phyloP scores from a whole-genome alignment of 1,140 invertebrate species.

The Frieseomelitta varia region DNA sequence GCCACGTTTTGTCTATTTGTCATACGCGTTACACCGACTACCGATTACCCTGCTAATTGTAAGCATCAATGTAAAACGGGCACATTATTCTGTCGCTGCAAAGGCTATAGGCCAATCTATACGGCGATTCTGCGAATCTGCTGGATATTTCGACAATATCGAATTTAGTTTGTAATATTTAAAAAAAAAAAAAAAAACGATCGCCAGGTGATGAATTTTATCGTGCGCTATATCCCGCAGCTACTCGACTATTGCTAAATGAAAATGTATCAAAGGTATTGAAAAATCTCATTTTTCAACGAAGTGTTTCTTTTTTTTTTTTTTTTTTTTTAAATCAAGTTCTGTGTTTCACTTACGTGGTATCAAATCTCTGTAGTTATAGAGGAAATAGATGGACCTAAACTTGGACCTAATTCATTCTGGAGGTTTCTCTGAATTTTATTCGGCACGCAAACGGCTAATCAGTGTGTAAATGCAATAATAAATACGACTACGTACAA shows the following conservation, averaged over 20 bases:
- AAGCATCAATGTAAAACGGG: not conserved
- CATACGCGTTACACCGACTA: slow-evolving; percentile 17
- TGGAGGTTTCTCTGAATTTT: too few species aligned
- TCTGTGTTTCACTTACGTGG: too few species aligned
- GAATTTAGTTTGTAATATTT: not conserved
- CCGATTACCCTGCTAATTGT: slow-evolving; percentile 45
- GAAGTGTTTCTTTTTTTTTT: too few species aligned
- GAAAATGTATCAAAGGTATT: not conserved
- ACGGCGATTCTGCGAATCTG: not conserved
- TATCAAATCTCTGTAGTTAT: too few species aligned
- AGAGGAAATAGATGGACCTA: too few species aligned
- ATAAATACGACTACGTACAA: too few species aligned
- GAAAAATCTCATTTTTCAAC: too few species aligned
- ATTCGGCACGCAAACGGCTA: too few species aligned
- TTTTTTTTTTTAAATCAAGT: too few species aligned
- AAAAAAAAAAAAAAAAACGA: not conserved
- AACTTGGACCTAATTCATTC: too few species aligned
- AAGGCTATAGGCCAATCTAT: slow-evolving; percentile 1
- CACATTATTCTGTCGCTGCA: not conserved
- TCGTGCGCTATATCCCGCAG: not conserved
- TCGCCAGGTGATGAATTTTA: not conserved
- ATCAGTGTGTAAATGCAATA: too few species aligned
- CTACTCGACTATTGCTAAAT: not conserved
- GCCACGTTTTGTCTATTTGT: slow-evolving; percentile 55
- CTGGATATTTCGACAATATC: not conserved